Evolutionary conservation across 2,113 vertebrate genomes (phyloP).

Genomic region (Fregetta grallaria): DNA sequence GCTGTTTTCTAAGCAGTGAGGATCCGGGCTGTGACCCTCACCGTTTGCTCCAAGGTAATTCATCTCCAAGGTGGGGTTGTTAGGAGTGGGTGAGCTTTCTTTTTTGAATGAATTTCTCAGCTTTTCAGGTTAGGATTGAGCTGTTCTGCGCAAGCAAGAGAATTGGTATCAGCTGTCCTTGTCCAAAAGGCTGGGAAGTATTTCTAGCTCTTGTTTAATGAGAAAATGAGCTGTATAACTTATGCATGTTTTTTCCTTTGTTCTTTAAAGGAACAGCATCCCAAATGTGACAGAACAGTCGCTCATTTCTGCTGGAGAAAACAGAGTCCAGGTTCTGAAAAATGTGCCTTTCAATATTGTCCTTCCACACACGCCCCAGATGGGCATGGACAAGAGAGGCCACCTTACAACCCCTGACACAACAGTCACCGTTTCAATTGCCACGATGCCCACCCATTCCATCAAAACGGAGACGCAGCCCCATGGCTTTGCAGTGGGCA

Average conservation of each 20-base stretch:
- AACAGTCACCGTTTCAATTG: slow-evolving; percentile 92
- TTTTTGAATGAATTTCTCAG: background rate
- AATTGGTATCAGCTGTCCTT: background rate
- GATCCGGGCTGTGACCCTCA: background rate
- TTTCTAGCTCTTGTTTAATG: background rate
- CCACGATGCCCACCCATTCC: slow-evolving; percentile 86
- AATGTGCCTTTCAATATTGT: slow-evolving; percentile 92
- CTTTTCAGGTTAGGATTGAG: background rate
- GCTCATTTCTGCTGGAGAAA: slow-evolving; percentile 80
- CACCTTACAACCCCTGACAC: slow-evolving; percentile 91
- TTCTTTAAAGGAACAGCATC: slow-evolving; percentile 79
- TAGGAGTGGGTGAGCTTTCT: background rate
- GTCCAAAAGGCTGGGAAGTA: background rate
- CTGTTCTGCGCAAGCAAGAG: background rate
- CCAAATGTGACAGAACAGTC: slow-evolving; percentile 78
- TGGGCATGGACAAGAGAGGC: slow-evolving; percentile 85
- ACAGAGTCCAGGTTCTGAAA: slow-evolving; percentile 91
- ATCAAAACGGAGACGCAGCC: slow-evolving; percentile 90
- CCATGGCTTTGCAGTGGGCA: slow-evolving; percentile 86
- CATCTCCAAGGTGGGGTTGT: background rate
- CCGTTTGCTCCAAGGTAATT: background rate
- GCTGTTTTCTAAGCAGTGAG: background rate
- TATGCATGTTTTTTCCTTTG: background rate
- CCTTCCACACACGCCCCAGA: slow-evolving; percentile 80
- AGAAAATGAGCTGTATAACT: background rate